A percentile compares a stretch with the other conserved stretches of the same genome.
Evolutionary conservation across 2,797 vertebrate species (phyloP).

Genomic region (Oryzias dopingdopingensis): DNA sequence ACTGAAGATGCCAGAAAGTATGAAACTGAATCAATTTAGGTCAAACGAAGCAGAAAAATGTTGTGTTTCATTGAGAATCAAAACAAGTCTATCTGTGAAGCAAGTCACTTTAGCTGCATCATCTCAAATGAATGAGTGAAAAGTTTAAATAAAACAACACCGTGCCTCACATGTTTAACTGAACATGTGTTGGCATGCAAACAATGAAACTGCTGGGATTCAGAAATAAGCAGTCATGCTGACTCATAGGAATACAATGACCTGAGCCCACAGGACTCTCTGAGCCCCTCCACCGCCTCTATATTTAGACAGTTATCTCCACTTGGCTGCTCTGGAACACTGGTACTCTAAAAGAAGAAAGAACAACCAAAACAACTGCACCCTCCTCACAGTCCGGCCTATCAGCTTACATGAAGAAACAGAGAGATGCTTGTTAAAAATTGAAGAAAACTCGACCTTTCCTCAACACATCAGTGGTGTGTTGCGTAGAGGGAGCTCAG

Average conservation of each 20-base stretch:
- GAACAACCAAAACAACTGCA: constrained; percentile 58
- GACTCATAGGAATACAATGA: constrained; percentile 29
- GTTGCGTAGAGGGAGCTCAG: constrained; percentile 1
- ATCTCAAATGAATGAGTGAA: no score
- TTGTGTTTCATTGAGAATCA: no score
- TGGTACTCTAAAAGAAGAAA: constrained; percentile 47
- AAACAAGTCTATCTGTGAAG: no score
- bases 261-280: constrained; percentile 27
- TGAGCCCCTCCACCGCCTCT: constrained; percentile 39
- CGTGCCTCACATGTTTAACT: not conserved
- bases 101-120: no score
- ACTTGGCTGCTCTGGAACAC: constrained; percentile 55
- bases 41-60: no score
- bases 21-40: no score
- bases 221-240: constrained; percentile 5
- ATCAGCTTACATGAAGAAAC: constrained; percentile 61
- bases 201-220: constrained; percentile 14
- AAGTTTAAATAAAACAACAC: no score
- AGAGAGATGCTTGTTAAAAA: constrained; percentile 58
- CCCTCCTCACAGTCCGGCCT: constrained; percentile 28
- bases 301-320: constrained; percentile 66
- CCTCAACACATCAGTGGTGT: constrained; percentile 22
- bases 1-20: no score
- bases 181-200: not conserved
- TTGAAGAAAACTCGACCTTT: constrained; percentile 46